A percentile compares a stretch with the other conserved stretches of the same genome.
Conservation (phyloP, 2,797 vertebrate species). For the Sphaeramia orbicularis region DNA sequence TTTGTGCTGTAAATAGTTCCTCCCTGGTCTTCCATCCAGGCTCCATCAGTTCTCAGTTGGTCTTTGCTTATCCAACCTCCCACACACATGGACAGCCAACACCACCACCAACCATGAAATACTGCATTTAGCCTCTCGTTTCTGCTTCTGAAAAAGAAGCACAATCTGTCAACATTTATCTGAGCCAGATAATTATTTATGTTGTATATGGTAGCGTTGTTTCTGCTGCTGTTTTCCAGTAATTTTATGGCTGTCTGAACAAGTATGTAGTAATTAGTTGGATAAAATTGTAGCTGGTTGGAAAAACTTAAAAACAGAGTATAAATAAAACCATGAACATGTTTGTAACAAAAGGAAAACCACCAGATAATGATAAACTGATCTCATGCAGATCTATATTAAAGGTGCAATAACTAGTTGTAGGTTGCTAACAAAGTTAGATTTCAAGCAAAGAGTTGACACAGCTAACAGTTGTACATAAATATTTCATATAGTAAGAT, state of each 20-base stretch:
- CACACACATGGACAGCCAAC: neutral
- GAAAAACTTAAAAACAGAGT: too few species aligned
- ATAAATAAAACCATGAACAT: too few species aligned
- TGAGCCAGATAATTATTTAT: neutral
- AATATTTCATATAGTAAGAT: too few species aligned
- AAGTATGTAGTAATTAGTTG: neutral
- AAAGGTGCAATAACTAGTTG: too few species aligned
- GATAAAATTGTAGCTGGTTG: too few species aligned
- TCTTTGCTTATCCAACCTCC: constrained; percentile 26
- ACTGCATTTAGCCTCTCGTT: constrained; percentile 9
- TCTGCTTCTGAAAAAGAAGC: constrained; percentile 17
- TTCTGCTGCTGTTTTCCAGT: neutral
- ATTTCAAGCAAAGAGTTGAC: too few species aligned
- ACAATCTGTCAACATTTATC: neutral
- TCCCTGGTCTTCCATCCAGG: constrained; percentile 29
- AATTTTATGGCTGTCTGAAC: neutral
- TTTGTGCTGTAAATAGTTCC: constrained; percentile 17
- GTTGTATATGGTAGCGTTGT: neutral
- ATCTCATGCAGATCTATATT: too few species aligned
- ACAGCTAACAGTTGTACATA: too few species aligned
- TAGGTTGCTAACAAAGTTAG: too few species aligned
- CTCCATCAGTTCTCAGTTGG: constrained; percentile 15
- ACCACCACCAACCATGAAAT: constrained; percentile 22
- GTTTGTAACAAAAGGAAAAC: too few species aligned
- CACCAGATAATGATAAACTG: too few species aligned